Conservation (phyloP, 2,888 invertebrate genomes). For the Toxonevra muliebris region DNA sequence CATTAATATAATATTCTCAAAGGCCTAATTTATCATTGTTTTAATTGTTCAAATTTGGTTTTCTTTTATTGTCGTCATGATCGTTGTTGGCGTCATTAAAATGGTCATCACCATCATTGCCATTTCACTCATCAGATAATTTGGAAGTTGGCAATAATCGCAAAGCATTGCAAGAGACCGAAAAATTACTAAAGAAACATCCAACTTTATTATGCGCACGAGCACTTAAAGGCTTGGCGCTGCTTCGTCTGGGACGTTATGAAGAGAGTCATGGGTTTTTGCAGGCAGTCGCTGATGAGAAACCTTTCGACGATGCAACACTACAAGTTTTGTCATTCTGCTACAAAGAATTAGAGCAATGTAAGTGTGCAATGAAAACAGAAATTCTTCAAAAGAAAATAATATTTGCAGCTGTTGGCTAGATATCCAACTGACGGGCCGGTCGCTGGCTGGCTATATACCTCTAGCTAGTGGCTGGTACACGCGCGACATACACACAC, state of each 20-base stretch:
- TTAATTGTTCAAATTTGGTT: neutral
- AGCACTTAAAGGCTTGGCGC: slow-evolving; percentile 90
- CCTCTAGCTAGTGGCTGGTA: too few relatives aligned
- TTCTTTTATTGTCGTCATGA: neutral
- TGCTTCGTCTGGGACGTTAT: slow-evolving; percentile 86
- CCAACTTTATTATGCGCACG: slow-evolving; percentile 88
- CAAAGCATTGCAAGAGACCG: slow-evolving; percentile 95
- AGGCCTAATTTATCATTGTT: neutral
- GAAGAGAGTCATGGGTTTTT: slow-evolving; percentile 81
- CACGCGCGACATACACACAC: too few relatives aligned
- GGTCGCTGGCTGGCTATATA: too few relatives aligned
- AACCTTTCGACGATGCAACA: slow-evolving; percentile 90
- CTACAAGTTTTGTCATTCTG: slow-evolving; percentile 95
- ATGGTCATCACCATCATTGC: slow-evolving; percentile 8
- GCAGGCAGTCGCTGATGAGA: slow-evolving; percentile 78
- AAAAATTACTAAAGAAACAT: slow-evolving; percentile 94
- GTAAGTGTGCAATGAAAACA: slow-evolving; percentile 68
- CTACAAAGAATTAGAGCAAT: slow-evolving; percentile 89
- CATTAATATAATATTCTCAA: neutral
- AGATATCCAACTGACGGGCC: too few relatives aligned
- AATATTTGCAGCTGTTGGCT: neutral
- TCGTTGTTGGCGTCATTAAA: too few relatives aligned
- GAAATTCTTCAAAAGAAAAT: neutral
- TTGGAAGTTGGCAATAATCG: slow-evolving; percentile 96
- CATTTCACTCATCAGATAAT: slow-evolving; percentile 76